A percentile compares a stretch with the other conserved stretches of the same genome.
Evolutionary conservation across 2,888 invertebrate species (phyloP).

Genomic region (Blastobasis adustella): DNA sequence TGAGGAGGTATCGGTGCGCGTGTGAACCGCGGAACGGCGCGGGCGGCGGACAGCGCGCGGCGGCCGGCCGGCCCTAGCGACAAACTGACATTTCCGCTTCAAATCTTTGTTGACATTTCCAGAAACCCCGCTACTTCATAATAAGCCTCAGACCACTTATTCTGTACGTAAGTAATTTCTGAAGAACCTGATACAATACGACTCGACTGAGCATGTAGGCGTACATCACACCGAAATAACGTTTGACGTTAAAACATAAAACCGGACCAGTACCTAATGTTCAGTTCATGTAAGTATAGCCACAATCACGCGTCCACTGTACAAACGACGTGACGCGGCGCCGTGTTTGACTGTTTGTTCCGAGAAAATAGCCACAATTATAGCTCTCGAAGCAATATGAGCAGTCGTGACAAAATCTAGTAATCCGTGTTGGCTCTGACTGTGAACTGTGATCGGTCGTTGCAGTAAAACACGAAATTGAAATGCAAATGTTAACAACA

Average conservation of each 20-base stretch:
- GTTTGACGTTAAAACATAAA: not conserved
- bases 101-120: slow-evolving; percentile 25
- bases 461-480: not conserved
- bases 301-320: slow-evolving; percentile 28
- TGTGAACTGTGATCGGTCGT: not conserved
- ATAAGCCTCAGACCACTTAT: no score
- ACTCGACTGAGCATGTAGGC: no score
- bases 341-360: slow-evolving; percentile 36
- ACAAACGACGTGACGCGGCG: slow-evolving; percentile 9
- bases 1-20: slow-evolving; percentile 32
- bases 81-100: slow-evolving; percentile 61
- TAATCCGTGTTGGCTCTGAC: not conserved
- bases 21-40: slow-evolving; percentile 9
- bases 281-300: not conserved
- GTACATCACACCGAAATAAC: not conserved
- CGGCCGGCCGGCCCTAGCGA: slow-evolving; percentile 30
- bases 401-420: not conserved
- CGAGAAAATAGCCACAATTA: slow-evolving; percentile 29
- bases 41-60: slow-evolving; percentile 24
- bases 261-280: no score
- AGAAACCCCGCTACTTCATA: no score
- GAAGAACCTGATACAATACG: no score
- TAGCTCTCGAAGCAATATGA: slow-evolving; percentile 6
- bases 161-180: no score
- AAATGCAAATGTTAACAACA: not conserved